Evolutionary conservation across 2,888 invertebrate genomes (phyloP).

Genomic region (Drosophila macrothrix): DNA sequence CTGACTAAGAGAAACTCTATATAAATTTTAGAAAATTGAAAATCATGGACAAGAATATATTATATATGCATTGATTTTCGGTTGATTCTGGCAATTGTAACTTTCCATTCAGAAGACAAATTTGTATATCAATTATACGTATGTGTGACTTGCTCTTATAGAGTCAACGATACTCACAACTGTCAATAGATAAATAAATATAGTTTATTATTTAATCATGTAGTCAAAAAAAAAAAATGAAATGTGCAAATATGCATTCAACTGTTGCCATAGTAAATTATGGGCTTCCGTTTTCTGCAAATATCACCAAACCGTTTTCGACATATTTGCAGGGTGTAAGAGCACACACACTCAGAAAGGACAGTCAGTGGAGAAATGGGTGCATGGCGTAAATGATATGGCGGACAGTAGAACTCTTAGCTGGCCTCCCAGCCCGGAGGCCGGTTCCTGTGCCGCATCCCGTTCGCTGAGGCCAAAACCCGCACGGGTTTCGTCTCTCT

Average conservation of each 20-base stretch:
- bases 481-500: conserved; percentile 35
- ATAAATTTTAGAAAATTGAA: background rate
- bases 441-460: conserved; percentile 9
- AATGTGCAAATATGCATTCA: background rate
- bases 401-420: conserved; percentile 34
- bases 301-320: background rate
- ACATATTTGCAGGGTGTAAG: conserved; percentile 20
- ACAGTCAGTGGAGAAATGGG: conserved; percentile 6
- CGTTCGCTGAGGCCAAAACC: conserved; percentile 4
- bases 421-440: conserved; percentile 23
- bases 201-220: background rate
- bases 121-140: background rate
- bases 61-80: background rate
- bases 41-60: background rate
- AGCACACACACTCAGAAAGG: background rate
- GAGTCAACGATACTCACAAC: background rate
- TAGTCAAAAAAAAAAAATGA: background rate
- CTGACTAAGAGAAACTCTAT: conserved; percentile 9
- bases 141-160: background rate
- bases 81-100: background rate
- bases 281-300: no score
- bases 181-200: background rate
- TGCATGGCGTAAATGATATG: conserved; percentile 65
- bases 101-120: background rate
- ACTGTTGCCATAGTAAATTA: background rate